Evolutionary conservation across 1,140 invertebrate genomes (phyloP).

Genomic region (Euschistus heros): DNA sequence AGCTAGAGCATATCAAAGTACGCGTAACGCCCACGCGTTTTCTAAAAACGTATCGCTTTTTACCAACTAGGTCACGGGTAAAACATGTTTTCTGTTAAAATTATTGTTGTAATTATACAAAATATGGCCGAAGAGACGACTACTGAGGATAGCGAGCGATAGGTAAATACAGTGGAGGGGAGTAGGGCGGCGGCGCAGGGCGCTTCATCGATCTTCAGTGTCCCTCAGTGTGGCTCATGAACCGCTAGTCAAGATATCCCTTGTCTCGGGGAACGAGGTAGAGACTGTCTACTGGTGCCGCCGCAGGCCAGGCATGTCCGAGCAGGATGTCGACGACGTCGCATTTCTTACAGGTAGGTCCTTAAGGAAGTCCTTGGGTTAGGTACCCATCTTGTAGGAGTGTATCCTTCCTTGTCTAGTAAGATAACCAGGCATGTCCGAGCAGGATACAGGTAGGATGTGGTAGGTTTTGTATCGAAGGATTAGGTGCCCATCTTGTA

Average conservation of each 20-base stretch:
- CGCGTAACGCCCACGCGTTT: too few relatives aligned
- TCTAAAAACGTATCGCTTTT: too few relatives aligned
- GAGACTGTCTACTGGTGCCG: constrained; percentile 41
- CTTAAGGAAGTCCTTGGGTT: neutral
- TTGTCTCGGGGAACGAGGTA: constrained; percentile 40
- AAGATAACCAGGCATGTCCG: neutral
- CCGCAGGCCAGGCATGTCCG: constrained; percentile 47
- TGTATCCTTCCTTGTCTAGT: neutral
- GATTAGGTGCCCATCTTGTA: too few relatives aligned
- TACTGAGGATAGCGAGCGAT: neutral
- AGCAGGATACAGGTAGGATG: too few relatives aligned
- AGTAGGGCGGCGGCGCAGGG: neutral
- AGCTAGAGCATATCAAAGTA: too few relatives aligned
- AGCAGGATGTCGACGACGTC: constrained; percentile 85
- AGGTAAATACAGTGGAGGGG: constrained; percentile 6
- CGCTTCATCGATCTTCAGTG: neutral
- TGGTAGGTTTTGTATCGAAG: too few relatives aligned
- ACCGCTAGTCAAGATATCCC: constrained; percentile 41
- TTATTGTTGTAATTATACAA: too few relatives aligned
- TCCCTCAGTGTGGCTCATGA: constrained; percentile 10
- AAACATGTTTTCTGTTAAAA: too few relatives aligned
- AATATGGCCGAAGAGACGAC: too few relatives aligned
- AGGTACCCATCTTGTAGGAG: too few relatives aligned
- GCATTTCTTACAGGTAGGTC: constrained; percentile 73
- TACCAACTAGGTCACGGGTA: too few relatives aligned